These are phyloP conservation scores for Dolichotis patagonum DNA, from an alignment of 2,113 vertebrate genomes.

Conservation along the genomic window DNA sequence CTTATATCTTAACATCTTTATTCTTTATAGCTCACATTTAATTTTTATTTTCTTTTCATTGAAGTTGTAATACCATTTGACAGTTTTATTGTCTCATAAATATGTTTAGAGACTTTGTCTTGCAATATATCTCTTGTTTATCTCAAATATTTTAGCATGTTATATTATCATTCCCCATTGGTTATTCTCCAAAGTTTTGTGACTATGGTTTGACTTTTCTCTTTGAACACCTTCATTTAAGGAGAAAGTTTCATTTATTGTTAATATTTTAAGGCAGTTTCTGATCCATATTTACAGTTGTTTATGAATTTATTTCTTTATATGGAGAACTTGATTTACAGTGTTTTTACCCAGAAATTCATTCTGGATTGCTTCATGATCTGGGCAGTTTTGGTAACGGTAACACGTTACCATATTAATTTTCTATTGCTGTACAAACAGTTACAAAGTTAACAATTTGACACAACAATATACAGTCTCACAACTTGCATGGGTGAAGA, in stretches of 20 bases:
- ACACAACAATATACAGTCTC: neutral
- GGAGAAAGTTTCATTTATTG: neutral
- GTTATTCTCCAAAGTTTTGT: neutral
- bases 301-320: neutral
- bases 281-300: neutral
- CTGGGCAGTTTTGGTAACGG: neutral
- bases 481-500: neutral
- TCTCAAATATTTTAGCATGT: neutral
- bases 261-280: conserved; percentile 39
- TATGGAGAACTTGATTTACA: neutral
- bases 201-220: neutral
- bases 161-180: neutral
- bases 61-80: neutral
- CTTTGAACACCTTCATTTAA: neutral
- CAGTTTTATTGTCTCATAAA: neutral
- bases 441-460: neutral
- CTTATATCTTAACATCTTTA: neutral
- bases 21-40: neutral
- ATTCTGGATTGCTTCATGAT: neutral
- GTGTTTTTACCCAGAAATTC: neutral
- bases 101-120: neutral
- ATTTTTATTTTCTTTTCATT: neutral
- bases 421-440: neutral
- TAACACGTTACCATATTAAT: neutral
- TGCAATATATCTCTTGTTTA: neutral